phyloP scores from a whole-genome alignment of 2,113 vertebrate species.

The Engraulis encrasicolus region DNA sequence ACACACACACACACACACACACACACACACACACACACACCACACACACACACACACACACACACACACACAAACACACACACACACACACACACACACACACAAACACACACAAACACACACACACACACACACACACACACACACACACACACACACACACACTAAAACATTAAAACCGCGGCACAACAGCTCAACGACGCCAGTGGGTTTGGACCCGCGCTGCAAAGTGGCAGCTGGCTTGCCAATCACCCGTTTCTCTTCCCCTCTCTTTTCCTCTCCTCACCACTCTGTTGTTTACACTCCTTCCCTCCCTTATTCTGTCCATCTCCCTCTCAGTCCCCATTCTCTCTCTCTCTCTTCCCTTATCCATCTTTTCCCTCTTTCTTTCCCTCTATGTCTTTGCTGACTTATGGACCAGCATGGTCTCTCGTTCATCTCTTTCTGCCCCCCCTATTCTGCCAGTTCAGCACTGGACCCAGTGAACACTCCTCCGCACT shows the following conservation, averaged over 20 bases:
- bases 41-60: too few species aligned
- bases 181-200: constrained; percentile 13
- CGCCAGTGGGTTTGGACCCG: constrained; percentile 24
- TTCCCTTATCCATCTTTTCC: too few species aligned
- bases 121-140: constrained; percentile 17
- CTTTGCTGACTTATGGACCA: neutral
- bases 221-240: neutral
- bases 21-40: constrained; percentile 11
- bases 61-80: too few species aligned
- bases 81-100: neutral
- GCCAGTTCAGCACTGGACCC: neutral
- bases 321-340: constrained; percentile 7
- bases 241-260: neutral
- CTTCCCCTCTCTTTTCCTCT: constrained; percentile 12
- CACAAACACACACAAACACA: neutral
- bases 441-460: neutral
- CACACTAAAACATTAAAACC: constrained; percentile 6
- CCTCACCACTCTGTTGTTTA: neutral
- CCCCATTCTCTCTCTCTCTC: constrained; percentile 1
- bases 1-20: constrained; percentile 31
- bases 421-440: neutral
- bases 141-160: constrained; percentile 27
- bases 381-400: neutral
- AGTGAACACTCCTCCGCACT: neutral
- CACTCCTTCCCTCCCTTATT: constrained; percentile 18